phyloP scores from a whole-genome alignment of 2,113 vertebrate genomes.

The Edolisoma coerulescens region DNA sequence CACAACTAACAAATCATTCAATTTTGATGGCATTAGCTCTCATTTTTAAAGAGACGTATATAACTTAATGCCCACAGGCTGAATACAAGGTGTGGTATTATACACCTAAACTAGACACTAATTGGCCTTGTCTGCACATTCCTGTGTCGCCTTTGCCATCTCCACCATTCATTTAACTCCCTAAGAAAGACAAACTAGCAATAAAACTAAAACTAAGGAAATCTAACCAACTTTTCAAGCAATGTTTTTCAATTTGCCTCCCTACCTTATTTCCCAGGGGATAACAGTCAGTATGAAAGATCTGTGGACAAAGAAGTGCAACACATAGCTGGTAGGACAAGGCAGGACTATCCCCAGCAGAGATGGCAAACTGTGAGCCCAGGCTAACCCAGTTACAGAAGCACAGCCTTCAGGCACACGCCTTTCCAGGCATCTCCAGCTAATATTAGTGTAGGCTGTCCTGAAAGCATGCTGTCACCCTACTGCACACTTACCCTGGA shows the following conservation, averaged over 20 bases:
- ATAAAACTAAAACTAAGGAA: neutral
- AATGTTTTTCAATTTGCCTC: neutral
- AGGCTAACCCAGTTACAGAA: neutral
- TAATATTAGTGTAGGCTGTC: neutral
- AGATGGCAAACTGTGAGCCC: neutral
- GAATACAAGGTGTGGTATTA: neutral
- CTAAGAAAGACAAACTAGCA: neutral
- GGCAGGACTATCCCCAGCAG: neutral
- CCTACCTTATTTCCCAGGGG: neutral
- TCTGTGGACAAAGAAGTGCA: neutral
- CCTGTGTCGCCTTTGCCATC: neutral
- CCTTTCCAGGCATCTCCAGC: neutral
- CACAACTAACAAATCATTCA: neutral
- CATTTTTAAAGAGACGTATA: neutral
- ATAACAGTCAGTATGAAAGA: neutral
- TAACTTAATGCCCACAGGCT: neutral
- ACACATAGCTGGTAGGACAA: neutral
- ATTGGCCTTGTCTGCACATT: neutral
- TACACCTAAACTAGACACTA: neutral
- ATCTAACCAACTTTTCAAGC: neutral
- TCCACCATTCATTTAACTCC: neutral
- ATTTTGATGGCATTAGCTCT: neutral
- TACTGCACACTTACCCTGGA: neutral
- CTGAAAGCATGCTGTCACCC: neutral
- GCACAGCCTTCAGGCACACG: neutral